These are phyloP conservation scores for Bagarius yarrelli DNA, from an alignment of 2,113 vertebrate species.

Conservation along the genomic window DNA sequence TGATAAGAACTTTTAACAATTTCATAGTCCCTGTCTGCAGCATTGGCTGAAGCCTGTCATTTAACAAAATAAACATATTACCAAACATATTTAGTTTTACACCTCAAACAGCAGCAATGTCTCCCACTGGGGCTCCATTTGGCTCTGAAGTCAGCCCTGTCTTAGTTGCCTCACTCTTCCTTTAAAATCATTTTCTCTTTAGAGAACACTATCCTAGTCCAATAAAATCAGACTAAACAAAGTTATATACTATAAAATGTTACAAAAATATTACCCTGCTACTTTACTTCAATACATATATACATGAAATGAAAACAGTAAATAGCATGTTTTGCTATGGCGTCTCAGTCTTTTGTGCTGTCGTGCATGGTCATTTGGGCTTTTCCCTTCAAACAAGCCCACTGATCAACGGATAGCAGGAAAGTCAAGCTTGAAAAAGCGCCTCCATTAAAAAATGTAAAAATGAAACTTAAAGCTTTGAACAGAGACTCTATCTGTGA, in stretches of 20 bases:
- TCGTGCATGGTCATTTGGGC: neutral
- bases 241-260: slow-evolving; percentile 26
- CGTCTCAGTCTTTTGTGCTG: neutral
- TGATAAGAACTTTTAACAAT: slow-evolving; percentile 48
- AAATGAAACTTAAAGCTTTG: slow-evolving; percentile 65
- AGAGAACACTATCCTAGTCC: slow-evolving; percentile 43
- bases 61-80: slow-evolving; percentile 47
- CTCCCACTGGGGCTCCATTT: slow-evolving; percentile 45
- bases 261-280: neutral
- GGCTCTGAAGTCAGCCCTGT: slow-evolving; percentile 51
- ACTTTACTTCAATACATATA: neutral
- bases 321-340: neutral
- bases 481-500: slow-evolving; percentile 62
- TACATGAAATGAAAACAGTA: neutral
- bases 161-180: slow-evolving; percentile 48
- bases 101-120: slow-evolving; percentile 55
- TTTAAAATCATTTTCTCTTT: slow-evolving; percentile 50
- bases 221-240: slow-evolving; percentile 34
- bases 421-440: slow-evolving; percentile 72
- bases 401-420: slow-evolving; percentile 74
- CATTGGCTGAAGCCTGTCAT: slow-evolving; percentile 57
- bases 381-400: slow-evolving; percentile 24
- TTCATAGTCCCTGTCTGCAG: slow-evolving; percentile 61
- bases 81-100: slow-evolving; percentile 43
- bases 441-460: slow-evolving; percentile 68